These are phyloP conservation scores for Polyommatus icarus DNA, from an alignment of 2,888 invertebrate genomes.

Conservation along the genomic window DNA sequence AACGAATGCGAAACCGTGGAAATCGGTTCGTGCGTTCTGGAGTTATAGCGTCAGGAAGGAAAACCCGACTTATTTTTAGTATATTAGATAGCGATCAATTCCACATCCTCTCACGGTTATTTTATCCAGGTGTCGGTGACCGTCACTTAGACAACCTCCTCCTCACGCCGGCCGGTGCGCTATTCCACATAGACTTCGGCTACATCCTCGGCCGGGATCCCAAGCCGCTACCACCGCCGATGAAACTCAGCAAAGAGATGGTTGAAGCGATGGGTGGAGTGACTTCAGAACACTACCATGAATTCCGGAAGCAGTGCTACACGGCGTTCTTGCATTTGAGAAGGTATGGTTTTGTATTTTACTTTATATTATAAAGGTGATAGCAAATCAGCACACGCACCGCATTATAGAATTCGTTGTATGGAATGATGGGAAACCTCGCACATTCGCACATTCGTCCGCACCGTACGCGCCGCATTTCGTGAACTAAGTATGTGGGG, in stretches of 20 bases:
- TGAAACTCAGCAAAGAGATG: conserved; percentile 99
- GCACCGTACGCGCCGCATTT: no score
- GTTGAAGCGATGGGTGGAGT: conserved; percentile 98
- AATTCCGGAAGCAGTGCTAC: conserved; percentile 96
- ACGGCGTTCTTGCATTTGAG: conserved; percentile 97
- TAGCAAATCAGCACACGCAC: no score
- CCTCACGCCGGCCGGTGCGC: conserved; percentile 92
- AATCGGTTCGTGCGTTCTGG: no score
- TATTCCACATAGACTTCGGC: conserved; percentile 99
- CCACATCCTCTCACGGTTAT: background rate
- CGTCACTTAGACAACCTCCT: conserved; percentile 98
- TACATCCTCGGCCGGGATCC: conserved; percentile 98
- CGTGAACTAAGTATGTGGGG: no score
- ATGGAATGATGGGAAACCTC: no score
- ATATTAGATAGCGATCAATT: no score
- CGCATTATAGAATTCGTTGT: no score
- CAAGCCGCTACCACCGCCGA: conserved; percentile 98
- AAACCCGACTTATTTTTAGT: no score
- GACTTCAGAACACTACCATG: conserved; percentile 94
- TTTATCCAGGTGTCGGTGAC: conserved; percentile 92
- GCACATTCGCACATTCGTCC: no score
- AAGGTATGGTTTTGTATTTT: conserved; percentile 75
- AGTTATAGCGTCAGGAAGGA: no score
- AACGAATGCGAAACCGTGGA: no score
- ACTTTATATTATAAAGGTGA: background rate